Base-by-base conservation (phyloP, 2,888 invertebrate genomes). In the Troilus luridus region DNA sequence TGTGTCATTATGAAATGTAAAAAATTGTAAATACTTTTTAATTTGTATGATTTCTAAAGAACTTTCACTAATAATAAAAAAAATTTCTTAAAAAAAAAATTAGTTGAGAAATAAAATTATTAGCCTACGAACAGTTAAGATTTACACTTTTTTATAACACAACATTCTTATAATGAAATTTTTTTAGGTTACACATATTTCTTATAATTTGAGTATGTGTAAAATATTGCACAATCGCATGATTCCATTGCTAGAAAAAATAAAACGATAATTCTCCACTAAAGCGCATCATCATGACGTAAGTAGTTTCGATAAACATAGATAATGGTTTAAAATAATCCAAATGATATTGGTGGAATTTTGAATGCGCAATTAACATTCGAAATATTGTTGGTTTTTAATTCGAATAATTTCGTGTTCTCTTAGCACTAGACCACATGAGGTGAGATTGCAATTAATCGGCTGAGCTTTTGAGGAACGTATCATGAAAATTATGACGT, bases 311-410 rank as follows among this genome's bases (percentile, higher is more conserved):
- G 41, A 77, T 77, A 77, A 77, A 0, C 0, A 77, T 77, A 0
- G 72, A 77, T 77, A 77, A 41, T 77, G 41, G 72, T 77, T 77
- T 41, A 41, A 77, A 77, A 77, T 77, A 77, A 77, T 77, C 8
- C 24, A 0, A 19, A 64, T n/a, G 64, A 67, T 67, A 67, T 27
- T 17, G 27, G 24, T 27, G 14, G 14, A 27, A 27, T 27, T 24
- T 27, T 7, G 0, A 41, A 77, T 77, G 41, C 72, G 72, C 17
- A 41, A 77, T 77, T 77, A 77, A 17, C 72, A 17, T 77, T 41
- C 72, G 27, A 41, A 77, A 41, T 19, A 41, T 77, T 41, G 17
- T 27, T 27, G 17, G 1, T 77, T 77, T 67, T 72, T 6, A 6
- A 41, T 64, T 64, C 24, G 1, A n/a, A 11, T 64, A 11, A 9